These are phyloP conservation scores for Scaptomyza tumidula DNA, from an alignment of 2,888 invertebrate species.

Conservation along the genomic window DNA sequence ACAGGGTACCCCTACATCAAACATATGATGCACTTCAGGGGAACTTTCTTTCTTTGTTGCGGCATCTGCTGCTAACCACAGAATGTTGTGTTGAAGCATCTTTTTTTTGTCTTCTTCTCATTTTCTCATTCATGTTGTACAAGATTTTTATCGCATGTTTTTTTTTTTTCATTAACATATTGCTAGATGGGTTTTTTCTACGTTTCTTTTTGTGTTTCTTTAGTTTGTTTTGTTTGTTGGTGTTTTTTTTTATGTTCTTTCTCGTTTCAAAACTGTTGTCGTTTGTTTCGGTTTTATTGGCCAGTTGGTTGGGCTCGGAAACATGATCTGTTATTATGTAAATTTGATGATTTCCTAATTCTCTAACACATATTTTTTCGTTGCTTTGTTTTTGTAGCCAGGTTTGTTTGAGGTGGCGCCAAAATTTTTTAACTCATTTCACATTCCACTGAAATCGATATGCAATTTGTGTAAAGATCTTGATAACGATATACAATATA, in stretches of 20 bases:
- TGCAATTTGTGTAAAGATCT: conserved; percentile 43
- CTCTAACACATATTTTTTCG: conserved; percentile 66
- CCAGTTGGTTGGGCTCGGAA: conserved; percentile 48
- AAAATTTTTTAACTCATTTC: conserved; percentile 45
- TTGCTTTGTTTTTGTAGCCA: conserved; percentile 11
- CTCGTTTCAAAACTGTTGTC: conserved; percentile 71
- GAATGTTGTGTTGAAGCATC: conserved; percentile 68
- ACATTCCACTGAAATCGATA: conserved; percentile 54
- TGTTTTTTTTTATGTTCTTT: conserved; percentile 46
- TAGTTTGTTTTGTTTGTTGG: conserved; percentile 13
- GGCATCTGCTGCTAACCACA: conserved; percentile 58
- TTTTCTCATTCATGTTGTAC: conserved; percentile 80
- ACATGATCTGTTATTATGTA: conserved; percentile 79
- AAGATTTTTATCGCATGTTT: conserved; percentile 76
- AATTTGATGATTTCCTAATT: conserved; percentile 77
- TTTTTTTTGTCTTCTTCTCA: conserved; percentile 15
- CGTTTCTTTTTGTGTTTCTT: conserved; percentile 1
- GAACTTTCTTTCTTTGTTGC: conserved; percentile 65
- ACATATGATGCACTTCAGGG: conserved; percentile 54
- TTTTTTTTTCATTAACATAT: conserved; percentile 74
- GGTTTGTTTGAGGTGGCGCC: conserved; percentile 63
- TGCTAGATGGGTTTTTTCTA: conserved; percentile 44
- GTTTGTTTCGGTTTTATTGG: conserved; percentile 38
- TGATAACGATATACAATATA: conserved; percentile 6
- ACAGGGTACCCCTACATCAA: conserved; percentile 37